Base-by-base conservation (phyloP, 1,140 invertebrate genomes). In the Drosophila insularis region DNA sequence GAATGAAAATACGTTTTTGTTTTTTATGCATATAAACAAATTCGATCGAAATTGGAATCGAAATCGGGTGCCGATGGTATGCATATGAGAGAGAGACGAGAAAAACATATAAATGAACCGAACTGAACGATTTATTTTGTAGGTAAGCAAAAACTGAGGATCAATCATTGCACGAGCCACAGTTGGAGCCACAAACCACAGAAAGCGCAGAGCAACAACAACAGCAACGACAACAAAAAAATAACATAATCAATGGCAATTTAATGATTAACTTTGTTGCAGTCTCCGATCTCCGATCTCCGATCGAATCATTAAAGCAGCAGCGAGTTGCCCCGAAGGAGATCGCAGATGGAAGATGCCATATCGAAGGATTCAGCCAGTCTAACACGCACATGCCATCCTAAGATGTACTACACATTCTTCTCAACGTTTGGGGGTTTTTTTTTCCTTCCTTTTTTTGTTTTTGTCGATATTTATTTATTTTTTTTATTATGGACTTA, bases 1-100 rank as follows among this genome's bases (percentile, higher is more conserved):
- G 89, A 91, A 91, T 91, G 90, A 91, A 91, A 91, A 91, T 90
- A 90, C 78, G 71, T 85, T 80, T 71, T 89, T 89, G 80, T 89
- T 89, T 84, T 89, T 89, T 89, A 78, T 87, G 84, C 84, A 89
- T 84, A 89, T 89, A 89, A 89, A 89, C 85, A 89, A 89, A 89
- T 76, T 68, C 27, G 67, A 69, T 66, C n/a, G 43, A 37, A 35
- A 56, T 27, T 46, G 35, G 55, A 43, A 13, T 21, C 37, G 14
- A 8, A 46, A 66, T 71, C 43, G 80, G 65, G 55, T 71, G 68
- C 46, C 31, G 21, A 39, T 17, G 43, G 63, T 13, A 39, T 39
- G 53, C 53, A 40, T 73, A 71, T 60, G 56, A 17, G 55, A 69
- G 31, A 17, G 63, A 73, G 50, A 55, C 53, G 37, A 46, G 35